These are phyloP conservation scores for Drosophila rhopaloa DNA, from an alignment of 1,140 invertebrate species.

Conservation along the genomic window DNA sequence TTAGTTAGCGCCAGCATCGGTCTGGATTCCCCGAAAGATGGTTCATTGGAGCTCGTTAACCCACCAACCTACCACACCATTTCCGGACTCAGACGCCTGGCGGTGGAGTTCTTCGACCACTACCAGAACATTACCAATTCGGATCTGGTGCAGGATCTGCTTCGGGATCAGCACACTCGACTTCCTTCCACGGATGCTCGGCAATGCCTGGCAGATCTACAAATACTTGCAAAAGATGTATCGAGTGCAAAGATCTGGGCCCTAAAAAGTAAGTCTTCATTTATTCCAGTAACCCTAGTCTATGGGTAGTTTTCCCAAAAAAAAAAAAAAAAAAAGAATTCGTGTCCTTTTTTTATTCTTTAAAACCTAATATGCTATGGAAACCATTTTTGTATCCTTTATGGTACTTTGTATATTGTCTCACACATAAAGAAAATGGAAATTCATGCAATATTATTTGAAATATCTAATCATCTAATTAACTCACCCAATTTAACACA, in stretches of 20 bases:
- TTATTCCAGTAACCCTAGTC: too few relatives aligned
- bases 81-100: slow-evolving; percentile 12
- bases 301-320: too few relatives aligned
- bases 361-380: too few relatives aligned
- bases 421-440: too few relatives aligned
- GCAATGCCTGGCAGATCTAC: slow-evolving; percentile 30
- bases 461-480: too few relatives aligned
- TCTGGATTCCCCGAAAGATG: neutral
- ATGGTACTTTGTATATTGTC: too few relatives aligned
- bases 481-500: neutral
- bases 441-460: too few relatives aligned
- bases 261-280: slow-evolving; percentile 10
- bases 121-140: slow-evolving; percentile 23
- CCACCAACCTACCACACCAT: slow-evolving; percentile 1
- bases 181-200: slow-evolving; percentile 12
- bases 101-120: slow-evolving; percentile 29
- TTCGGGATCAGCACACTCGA: neutral
- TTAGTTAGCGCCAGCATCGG: neutral
- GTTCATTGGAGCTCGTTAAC: neutral
- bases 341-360: too few relatives aligned
- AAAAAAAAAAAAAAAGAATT: too few relatives aligned
- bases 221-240: slow-evolving; percentile 6
- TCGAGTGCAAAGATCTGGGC: slow-evolving; percentile 19
- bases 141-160: slow-evolving; percentile 3
- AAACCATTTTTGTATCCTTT: too few relatives aligned